Percentiles rank a stretch among this genome's conserved stretches.
phyloP scores from a whole-genome alignment of 2,888 invertebrate genomes.

The Macropis europaea region DNA sequence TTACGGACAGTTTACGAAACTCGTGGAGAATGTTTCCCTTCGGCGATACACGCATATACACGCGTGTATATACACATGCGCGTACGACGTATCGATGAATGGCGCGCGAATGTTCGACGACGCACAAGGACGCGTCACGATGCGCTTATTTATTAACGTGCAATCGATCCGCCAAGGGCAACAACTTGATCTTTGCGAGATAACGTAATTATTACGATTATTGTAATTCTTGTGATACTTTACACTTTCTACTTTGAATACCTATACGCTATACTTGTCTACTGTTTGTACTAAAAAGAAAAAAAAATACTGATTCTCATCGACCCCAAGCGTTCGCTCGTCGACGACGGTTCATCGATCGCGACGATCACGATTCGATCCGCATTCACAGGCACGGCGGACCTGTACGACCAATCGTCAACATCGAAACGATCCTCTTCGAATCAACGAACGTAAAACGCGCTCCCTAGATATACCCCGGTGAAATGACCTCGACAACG shows the following conservation, averaged over 20 bases:
- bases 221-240: slow-evolving; percentile 78
- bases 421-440: slow-evolving; percentile 67
- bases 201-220: slow-evolving; percentile 65
- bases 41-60: slow-evolving; percentile 7
- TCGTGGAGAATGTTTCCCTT: slow-evolving; percentile 12
- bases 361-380: not conserved
- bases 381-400: not conserved
- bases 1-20: slow-evolving; percentile 55
- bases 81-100: too few species aligned
- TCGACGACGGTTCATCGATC: slow-evolving; percentile 38
- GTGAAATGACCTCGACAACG: slow-evolving; percentile 64
- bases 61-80: slow-evolving; percentile 29
- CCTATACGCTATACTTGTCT: slow-evolving; percentile 68
- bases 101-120: slow-evolving; percentile 30
- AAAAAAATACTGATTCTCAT: slow-evolving; percentile 43
- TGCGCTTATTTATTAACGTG: slow-evolving; percentile 54
- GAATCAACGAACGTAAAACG: slow-evolving; percentile 68
- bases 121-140: slow-evolving; percentile 39
- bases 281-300: slow-evolving; percentile 60
- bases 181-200: slow-evolving; percentile 48
- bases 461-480: slow-evolving; percentile 44
- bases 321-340: slow-evolving; percentile 55
- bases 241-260: slow-evolving; percentile 77
- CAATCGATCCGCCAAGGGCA: slow-evolving; percentile 47
- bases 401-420: slow-evolving; percentile 57